Base-by-base conservation (phyloP, 1,140 invertebrate species). In the Dinoponera quadriceps region DNA sequence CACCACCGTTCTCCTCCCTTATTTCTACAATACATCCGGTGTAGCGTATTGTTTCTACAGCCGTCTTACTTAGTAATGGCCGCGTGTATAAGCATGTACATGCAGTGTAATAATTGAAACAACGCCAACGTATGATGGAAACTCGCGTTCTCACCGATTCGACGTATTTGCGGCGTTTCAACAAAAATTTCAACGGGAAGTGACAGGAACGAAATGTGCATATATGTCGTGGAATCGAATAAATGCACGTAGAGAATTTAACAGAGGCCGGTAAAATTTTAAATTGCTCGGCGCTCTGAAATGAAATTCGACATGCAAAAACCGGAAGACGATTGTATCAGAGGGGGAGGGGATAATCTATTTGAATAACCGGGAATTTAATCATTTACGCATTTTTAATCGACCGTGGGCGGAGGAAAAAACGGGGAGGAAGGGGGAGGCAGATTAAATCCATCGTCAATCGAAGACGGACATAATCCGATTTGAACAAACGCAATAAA, bases 401-500 rank as follows among this genome's bases (percentile, higher is more conserved):
- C 54, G 54, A 57, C 20, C 33, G 33, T 55, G 7, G 3, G n/a
- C n/a, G n/a, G 20, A 29, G 18, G 18, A 22, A 59, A 44, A 9
- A 44, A 9, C 38, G 11, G n/a, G 63, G 57, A 44, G 49, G 65
- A 57, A 29, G 3, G 51, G 38, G 33, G 18, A 71, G 5, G 25
- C 25, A 22, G 18, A 71, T 80, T 80, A 80, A 80, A 80, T 80
- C 65, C 51, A 80, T 80, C 75, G 51, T 57, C 65, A 71, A 57
- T 80, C 75, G 65, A 80, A 80, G 75, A 80, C 54, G 22, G 49
- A 22, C 33, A 71, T 80, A 80, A 80, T 80, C 75, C 65, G 75
- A 80, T 80, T 80, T 80, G 49, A 71, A 71, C 75, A 78, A 78
- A 78, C 51, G 75, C 65, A 80, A 80, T 80, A 80, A 80, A 80